A percentile compares a stretch with the other conserved stretches of the same genome.
These are phyloP conservation scores for Leptura quadrifasciata DNA, from an alignment of 2,888 invertebrate species.

Conservation along the genomic window DNA sequence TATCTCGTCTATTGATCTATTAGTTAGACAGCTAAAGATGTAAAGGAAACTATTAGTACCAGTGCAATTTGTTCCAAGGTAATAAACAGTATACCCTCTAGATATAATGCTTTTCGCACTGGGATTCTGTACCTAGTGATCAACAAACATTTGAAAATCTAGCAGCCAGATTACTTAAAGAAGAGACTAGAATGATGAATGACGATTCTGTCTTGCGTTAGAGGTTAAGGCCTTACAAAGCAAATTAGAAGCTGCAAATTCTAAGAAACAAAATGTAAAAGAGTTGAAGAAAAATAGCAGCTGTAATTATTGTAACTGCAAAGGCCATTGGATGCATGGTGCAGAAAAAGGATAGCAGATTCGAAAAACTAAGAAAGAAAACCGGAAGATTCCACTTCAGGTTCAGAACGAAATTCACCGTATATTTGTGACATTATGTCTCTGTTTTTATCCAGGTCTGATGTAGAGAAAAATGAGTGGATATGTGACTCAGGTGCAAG, in stretches of 20 bases:
- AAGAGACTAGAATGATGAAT: constrained; percentile 46
- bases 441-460: constrained; percentile 40
- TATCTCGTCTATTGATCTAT: neutral
- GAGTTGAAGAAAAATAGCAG: constrained; percentile 48
- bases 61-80: constrained; percentile 45
- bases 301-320: constrained; percentile 49
- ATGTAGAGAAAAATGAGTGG: constrained; percentile 50
- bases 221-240: constrained; percentile 46
- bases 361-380: constrained; percentile 7
- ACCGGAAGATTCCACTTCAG: neutral
- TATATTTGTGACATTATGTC: constrained; percentile 46
- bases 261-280: constrained; percentile 31
- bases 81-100: constrained; percentile 40
- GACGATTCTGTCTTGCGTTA: constrained; percentile 43
- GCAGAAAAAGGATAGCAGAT: no score
- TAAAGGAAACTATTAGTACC: constrained; percentile 37
- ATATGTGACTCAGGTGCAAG: constrained; percentile 60
- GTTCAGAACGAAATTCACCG: neutral
- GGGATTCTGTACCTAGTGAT: constrained; percentile 46
- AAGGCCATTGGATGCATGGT: constrained; percentile 54
- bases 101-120: constrained; percentile 38
- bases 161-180: constrained; percentile 48
- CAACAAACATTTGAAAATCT: constrained; percentile 51
- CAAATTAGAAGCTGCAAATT: constrained; percentile 18
- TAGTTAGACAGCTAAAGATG: constrained; percentile 29